phyloP scores from a whole-genome alignment of 2,888 invertebrate genomes.

The Ophraella communa region DNA sequence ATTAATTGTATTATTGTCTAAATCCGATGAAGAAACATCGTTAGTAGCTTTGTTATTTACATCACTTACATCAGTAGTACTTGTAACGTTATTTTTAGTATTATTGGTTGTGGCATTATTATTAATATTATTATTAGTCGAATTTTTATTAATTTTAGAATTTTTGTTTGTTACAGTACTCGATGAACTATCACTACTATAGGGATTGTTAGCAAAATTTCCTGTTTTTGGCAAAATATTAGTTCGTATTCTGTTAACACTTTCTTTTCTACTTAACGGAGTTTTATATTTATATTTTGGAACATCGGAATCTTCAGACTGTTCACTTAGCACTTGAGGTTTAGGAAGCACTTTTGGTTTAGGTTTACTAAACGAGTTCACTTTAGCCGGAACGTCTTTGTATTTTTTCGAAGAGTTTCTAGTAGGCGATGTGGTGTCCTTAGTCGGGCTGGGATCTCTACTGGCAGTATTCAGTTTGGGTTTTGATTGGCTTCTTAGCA shows the following conservation, averaged over 20 bases:
- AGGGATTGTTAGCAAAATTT: conserved; percentile 26
- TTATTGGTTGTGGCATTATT: background rate
- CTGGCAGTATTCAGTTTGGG: conserved; percentile 41
- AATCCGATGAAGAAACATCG: background rate
- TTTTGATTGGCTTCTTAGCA: conserved; percentile 38
- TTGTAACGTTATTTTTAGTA: conserved; percentile 20
- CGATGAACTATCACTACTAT: conserved; percentile 43
- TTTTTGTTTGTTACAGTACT: conserved; percentile 31
- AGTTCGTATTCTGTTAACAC: conserved; percentile 42
- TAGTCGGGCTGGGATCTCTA: conserved; percentile 53
- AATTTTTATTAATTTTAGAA: conserved; percentile 23
- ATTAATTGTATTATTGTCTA: conserved; percentile 26
- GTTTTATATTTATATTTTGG: conserved; percentile 33
- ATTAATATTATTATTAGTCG: conserved; percentile 23
- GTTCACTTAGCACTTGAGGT: conserved; percentile 50
- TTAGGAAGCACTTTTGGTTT: conserved; percentile 59
- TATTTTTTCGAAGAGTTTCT: conserved; percentile 51
- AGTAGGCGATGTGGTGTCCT: conserved; percentile 49
- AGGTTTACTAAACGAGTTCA: conserved; percentile 54
- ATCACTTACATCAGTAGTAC: conserved; percentile 10
- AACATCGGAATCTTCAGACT: conserved; percentile 43
- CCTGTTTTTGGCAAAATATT: conserved; percentile 40
- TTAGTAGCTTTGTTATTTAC: conserved; percentile 9
- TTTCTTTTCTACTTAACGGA: conserved; percentile 43
- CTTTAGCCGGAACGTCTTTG: conserved; percentile 57